These are phyloP conservation scores for Ophioninae sp. DNA, from an alignment of 2,888 invertebrate species.

Conservation along the genomic window DNA sequence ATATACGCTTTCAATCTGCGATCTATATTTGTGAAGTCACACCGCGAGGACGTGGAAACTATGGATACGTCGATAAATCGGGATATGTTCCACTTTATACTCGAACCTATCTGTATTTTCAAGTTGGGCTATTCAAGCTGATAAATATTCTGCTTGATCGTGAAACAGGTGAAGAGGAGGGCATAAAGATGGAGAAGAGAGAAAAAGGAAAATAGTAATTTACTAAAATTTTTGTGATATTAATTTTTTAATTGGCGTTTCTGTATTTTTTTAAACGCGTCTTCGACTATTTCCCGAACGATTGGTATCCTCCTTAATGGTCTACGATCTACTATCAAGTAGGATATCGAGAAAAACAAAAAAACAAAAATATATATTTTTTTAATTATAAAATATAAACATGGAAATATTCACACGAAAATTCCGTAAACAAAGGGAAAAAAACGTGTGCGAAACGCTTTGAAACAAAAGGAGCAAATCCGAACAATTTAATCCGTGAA, in stretches of 20 bases:
- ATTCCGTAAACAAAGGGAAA: not conserved
- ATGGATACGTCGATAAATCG: constrained; percentile 57
- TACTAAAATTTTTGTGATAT: too few species aligned
- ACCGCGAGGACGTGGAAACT: constrained; percentile 36
- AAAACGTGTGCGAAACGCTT: not conserved
- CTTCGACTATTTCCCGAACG: too few species aligned
- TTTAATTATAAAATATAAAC: too few species aligned
- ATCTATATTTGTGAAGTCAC: constrained; percentile 34
- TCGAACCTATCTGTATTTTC: constrained; percentile 2
- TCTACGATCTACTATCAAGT: too few species aligned
- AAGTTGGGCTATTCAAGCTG: not conserved
- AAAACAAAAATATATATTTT: too few species aligned
- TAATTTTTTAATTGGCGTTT: too few species aligned
- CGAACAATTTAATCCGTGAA: too few species aligned
- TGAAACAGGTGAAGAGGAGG: constrained; percentile 12
- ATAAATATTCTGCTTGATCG: constrained; percentile 9
- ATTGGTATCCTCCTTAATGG: too few species aligned
- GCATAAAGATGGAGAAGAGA: constrained; percentile 15
- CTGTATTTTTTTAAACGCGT: too few species aligned
- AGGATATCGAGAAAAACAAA: too few species aligned
- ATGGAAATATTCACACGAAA: too few species aligned
- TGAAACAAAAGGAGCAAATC: too few species aligned
- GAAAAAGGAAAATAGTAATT: constrained; percentile 17
- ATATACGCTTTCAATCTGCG: not conserved
- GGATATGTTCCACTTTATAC: constrained; percentile 34